phyloP scores from a whole-genome alignment of 2,888 invertebrate genomes.

The Cataglyphis livida region DNA sequence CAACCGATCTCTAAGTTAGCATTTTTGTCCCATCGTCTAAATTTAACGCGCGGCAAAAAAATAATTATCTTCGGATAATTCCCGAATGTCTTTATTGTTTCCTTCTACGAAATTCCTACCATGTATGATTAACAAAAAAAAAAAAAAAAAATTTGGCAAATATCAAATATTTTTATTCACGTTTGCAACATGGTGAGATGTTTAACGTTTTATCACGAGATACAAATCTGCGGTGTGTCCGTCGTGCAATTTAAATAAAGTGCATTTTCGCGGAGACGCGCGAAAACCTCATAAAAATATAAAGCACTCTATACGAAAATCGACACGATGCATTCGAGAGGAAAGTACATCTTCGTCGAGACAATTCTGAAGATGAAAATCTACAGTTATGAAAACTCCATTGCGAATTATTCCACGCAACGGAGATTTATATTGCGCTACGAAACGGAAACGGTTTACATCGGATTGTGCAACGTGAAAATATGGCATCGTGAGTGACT shows the following conservation, averaged over 20 bases:
- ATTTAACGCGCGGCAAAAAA: neutral
- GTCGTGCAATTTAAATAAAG: constrained; percentile 55
- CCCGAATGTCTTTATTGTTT: constrained; percentile 23
- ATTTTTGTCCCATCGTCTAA: constrained; percentile 7
- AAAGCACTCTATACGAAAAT: constrained; percentile 59
- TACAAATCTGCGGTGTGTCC: neutral
- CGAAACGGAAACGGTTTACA: constrained; percentile 18
- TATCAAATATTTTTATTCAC: constrained; percentile 14
- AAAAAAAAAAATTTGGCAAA: neutral
- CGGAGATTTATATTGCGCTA: constrained; percentile 18
- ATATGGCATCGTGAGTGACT: neutral
- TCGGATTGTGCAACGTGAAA: constrained; percentile 31
- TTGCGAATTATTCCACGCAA: constrained; percentile 2
- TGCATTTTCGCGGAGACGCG: constrained; percentile 39
- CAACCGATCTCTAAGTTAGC: neutral
- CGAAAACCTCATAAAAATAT: constrained; percentile 57
- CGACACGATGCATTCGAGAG: neutral
- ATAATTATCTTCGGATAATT: neutral
- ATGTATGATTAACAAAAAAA: neutral
- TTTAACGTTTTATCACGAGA: constrained; percentile 1
- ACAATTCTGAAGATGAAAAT: constrained; percentile 32
- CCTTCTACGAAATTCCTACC: neutral
- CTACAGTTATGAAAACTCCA: constrained; percentile 11
- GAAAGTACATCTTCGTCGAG: constrained; percentile 35
- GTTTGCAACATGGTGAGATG: neutral